Base-by-base conservation (phyloP, 2,113 vertebrate species). In the Vanacampus margaritifer region DNA sequence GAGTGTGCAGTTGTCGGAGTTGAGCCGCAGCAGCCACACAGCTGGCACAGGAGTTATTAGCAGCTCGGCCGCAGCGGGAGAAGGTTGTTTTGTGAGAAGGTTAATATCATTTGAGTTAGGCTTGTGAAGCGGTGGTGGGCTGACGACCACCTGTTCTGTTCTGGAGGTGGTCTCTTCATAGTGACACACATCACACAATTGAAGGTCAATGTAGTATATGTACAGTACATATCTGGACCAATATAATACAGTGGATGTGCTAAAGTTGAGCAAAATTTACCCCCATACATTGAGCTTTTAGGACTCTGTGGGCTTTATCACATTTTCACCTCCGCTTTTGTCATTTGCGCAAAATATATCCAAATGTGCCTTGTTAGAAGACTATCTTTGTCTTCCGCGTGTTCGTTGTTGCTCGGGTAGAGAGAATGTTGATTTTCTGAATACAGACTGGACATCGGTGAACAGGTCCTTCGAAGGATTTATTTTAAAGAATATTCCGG, bases 101-200 rank as follows among this genome's bases (percentile, higher is more conserved):
- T 90, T 89, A 89, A 86, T 84, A 83, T 87, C 77, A 81, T 86
- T 87, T 87, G 81, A 83, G 70, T 76, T 67, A 79, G 78, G 85
- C 76, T 75, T 67, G 77, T 80, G 69, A 76, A 67, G 73, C 68
- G 67, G 72, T 78, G 72, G 87, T 82, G 83, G 84, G 76, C 63
- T 73, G 69, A 64, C 65, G 82, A 79, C 85, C 89, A 89, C 86
- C 88, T 89, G 90, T 88, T 90, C 87, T 69, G 58, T 83, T 75
- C 78, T 61, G 61, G 74, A 80, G 80, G 75, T 69, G 74, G 73
- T 78, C 79, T 81, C 73, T 67, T 80, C 72, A 70, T 74, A 79
- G 14, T 63, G 71, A 76, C 26, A n/a, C n/a, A n/a, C n/a, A 54
- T 53, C 72, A 79, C 70, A 80, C 39, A 69, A 78, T 72, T 86